Evolutionary conservation across 2,888 invertebrate genomes (phyloP).

Genomic region (Oxycera nigricornis): DNA sequence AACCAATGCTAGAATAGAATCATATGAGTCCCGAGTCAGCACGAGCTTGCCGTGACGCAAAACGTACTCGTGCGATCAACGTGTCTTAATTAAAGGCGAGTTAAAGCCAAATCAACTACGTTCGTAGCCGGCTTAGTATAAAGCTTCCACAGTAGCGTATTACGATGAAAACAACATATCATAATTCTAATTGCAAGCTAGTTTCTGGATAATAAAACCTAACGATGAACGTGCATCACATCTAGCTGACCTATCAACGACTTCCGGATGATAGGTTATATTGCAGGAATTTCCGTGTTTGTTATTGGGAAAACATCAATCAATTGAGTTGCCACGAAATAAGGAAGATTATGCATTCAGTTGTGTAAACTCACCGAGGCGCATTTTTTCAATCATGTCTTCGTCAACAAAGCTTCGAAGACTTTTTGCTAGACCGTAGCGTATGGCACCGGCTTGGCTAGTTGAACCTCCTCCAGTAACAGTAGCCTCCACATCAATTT

Average conservation of each 20-base stretch:
- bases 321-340: neutral
- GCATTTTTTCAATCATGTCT: conserved; percentile 81
- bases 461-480: conserved; percentile 76
- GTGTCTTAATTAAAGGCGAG: conserved; percentile 24
- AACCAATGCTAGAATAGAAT: neutral
- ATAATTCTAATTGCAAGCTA: neutral
- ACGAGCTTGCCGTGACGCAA: conserved; percentile 18
- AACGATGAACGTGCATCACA: too few species aligned
- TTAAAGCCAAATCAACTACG: neutral
- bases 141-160: neutral
- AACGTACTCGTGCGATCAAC: conserved; percentile 11
- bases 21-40: neutral
- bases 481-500: conserved; percentile 84
- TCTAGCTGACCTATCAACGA: neutral
- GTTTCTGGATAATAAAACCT: neutral
- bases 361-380: conserved; percentile 70
- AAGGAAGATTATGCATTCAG: neutral
- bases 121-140: neutral
- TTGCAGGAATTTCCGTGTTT: neutral
- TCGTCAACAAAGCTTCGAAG: conserved; percentile 82
- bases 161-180: neutral
- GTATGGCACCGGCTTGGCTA: conserved; percentile 87
- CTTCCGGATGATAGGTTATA: conserved; percentile 10
- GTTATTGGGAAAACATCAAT: neutral
- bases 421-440: conserved; percentile 86